Evolutionary conservation across 2,888 invertebrate species (phyloP), one percentile per base, ranked within the genome.

Genomic region (Netelia virgata): DNA sequence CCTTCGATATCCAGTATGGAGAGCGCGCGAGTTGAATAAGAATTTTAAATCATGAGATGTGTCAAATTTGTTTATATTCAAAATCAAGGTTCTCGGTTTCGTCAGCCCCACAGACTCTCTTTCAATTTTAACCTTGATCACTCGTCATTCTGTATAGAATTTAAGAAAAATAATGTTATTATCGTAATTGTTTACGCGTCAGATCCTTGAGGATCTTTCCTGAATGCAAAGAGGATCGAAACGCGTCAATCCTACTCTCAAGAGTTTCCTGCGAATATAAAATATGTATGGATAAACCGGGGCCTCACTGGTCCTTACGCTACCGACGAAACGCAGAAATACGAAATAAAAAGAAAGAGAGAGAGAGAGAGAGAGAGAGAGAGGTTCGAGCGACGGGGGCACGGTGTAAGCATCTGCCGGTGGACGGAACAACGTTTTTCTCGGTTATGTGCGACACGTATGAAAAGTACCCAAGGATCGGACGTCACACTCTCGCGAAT

Each of bases 401-500:
- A 87, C 82, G 61, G 50, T 74, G n/a, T 64, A 41, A 76, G 85
- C 84, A 85, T 85, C 85, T 84, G 85, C 80, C 81, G 77, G 68
- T 76, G 61, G 66, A 66, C 61, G 64, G 72, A 75, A 80, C 83
- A 83, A 82, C 79, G 76, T 20, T 78, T 82, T 69, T 73, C 70
- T 79, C 83, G 69, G 16, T 75, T 69, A 36, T 36, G 64, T 43
- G 53, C 79, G 70, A 72, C 66, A 75, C 66, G 55, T 59, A 68
- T 23, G 76, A 50, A 59, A 75, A 43, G 57, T 43, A 57, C 59
- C 59, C 68, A 68, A 55, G 55, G 36, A 59, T 18, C 11, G n/a
- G 28, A 14, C 41, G 88, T 90, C 85, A 87, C 88, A 87, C 87
- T 88, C 88, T 88, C 84, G 78, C 83, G 86, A 88, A 88, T 88